A percentile compares a stretch with the other conserved stretches of the same genome.
Conservation (phyloP, 1,140 invertebrate species). For the Polyergus mexicanus region DNA sequence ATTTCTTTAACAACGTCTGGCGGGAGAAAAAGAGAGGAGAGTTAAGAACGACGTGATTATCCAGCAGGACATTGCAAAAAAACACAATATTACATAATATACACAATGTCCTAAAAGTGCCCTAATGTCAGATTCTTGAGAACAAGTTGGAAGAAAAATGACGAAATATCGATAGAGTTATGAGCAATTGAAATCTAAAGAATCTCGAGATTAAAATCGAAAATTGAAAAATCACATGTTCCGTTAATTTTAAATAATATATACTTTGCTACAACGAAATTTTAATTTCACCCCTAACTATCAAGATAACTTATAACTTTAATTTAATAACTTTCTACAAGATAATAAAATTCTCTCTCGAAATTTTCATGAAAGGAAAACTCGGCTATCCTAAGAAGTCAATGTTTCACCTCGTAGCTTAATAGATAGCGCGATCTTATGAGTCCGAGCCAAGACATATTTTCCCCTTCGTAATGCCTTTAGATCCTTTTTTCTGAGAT, state of each 20-base stretch:
- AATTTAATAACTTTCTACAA: background rate
- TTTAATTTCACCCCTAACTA: background rate
- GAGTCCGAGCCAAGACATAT: constrained; percentile 37
- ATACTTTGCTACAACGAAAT: background rate
- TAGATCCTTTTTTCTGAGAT: constrained; percentile 48
- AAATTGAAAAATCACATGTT: background rate
- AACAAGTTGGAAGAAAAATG: background rate
- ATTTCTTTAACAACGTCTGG: constrained; percentile 61
- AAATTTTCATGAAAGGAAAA: background rate
- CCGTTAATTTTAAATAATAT: background rate
- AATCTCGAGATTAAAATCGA: background rate
- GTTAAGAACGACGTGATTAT: constrained; percentile 64
- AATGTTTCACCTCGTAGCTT: constrained; percentile 49
- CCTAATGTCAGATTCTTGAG: background rate
- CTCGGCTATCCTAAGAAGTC: background rate
- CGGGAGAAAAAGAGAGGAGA: background rate
- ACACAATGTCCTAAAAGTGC: background rate
- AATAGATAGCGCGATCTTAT: constrained; percentile 66
- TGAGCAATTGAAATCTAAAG: background rate
- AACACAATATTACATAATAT: constrained; percentile 63
- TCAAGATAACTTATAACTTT: background rate
- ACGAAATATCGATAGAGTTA: background rate
- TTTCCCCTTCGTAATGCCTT: constrained; percentile 48
- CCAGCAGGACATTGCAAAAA: constrained; percentile 63
- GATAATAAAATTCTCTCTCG: background rate